Evolutionary conservation across 2,113 vertebrate species (phyloP).

Genomic region (Emydura subglobosa): DNA sequence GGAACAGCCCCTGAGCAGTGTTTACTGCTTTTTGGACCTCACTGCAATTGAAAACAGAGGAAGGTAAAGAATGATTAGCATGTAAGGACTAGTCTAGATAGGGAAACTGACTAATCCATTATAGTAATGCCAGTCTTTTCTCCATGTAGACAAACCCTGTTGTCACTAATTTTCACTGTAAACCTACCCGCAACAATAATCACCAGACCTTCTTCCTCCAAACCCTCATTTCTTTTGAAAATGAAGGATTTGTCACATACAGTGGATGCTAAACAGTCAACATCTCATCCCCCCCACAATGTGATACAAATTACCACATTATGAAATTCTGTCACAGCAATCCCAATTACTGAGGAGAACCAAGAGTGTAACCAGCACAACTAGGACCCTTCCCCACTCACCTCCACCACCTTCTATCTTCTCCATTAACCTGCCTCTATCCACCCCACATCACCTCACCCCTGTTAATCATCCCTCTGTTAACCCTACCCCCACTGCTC

Average conservation of each 20-base stretch:
- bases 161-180: background rate
- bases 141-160: background rate
- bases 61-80: background rate
- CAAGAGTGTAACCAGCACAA: no score
- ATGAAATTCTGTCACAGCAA: background rate
- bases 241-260: background rate
- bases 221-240: background rate
- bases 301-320: background rate
- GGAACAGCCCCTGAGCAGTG: constrained; percentile 94
- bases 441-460: background rate
- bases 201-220: background rate
- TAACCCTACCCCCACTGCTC: no score
- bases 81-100: background rate
- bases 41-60: constrained; percentile 67
- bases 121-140: background rate
- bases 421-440: background rate
- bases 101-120: background rate
- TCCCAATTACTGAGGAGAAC: background rate
- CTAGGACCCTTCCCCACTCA: background rate
- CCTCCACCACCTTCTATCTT: background rate
- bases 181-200: background rate
- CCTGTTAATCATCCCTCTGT: background rate
- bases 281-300: background rate
- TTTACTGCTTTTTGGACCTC: constrained; percentile 98
- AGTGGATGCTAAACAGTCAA: background rate